Conservation (phyloP, 2,888 invertebrate species). For the Latrodectus elegans region DNA sequence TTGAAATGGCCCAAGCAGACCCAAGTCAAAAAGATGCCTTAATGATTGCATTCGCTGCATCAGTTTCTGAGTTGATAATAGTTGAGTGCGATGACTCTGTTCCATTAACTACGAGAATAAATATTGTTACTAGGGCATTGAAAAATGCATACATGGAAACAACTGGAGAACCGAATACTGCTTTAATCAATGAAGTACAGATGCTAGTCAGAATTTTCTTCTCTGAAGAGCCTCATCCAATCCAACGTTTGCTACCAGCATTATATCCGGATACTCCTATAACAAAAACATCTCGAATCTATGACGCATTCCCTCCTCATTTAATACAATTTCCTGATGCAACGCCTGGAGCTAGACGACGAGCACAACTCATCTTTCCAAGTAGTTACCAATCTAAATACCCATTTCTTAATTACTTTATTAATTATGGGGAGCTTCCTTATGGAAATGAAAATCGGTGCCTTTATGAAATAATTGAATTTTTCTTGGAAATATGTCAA, state of each 20-base stretch:
- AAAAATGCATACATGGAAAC: conserved; percentile 22
- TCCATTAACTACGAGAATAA: not conserved
- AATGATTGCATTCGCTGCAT: conserved; percentile 28
- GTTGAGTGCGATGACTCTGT: conserved; percentile 14
- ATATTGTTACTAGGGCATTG: conserved; percentile 18
- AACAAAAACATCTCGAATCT: not conserved
- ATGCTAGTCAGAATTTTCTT: conserved; percentile 16
- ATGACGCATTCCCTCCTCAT: not conserved
- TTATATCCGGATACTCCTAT: not conserved
- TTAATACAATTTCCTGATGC: not conserved
- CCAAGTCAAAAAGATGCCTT: conserved; percentile 20
- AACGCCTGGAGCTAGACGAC: not conserved
- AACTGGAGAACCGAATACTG: not conserved
- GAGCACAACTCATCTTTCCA: no score
- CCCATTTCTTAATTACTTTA: not conserved
- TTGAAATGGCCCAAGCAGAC: not conserved
- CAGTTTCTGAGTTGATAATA: conserved; percentile 21
- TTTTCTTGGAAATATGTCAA: not conserved
- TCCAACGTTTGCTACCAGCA: not conserved
- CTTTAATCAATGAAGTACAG: conserved; percentile 14
- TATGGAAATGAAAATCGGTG: not conserved
- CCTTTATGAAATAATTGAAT: not conserved
- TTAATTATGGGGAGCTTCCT: not conserved
- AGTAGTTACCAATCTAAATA: not conserved
- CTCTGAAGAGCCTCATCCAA: not conserved